Evolutionary conservation across 2,113 vertebrate species (phyloP).

Genomic region (Dicrurus megarhynchus): DNA sequence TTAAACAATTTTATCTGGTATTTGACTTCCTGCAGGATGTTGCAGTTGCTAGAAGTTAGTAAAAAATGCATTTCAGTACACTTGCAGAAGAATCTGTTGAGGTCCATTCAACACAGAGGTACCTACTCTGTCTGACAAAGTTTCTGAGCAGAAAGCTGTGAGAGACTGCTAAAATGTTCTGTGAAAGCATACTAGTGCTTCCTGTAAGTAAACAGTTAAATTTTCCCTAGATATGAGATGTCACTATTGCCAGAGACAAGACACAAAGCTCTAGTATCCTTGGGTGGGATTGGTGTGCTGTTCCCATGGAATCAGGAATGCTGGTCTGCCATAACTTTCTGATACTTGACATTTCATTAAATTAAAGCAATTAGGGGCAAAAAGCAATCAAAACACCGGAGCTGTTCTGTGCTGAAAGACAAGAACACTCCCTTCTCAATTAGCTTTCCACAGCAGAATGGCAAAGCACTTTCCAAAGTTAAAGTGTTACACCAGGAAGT

Average conservation of each 20-base stretch:
- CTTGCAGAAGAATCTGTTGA: background rate
- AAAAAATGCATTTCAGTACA: background rate
- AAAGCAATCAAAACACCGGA: background rate
- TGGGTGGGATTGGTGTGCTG: background rate
- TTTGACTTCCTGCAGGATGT: background rate
- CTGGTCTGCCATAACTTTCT: background rate
- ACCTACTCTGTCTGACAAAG: background rate
- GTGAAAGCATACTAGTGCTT: background rate
- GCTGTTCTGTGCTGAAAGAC: background rate
- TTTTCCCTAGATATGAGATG: background rate
- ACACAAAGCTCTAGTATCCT: background rate
- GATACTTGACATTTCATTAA: background rate
- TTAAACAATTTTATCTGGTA: background rate
- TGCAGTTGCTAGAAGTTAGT: background rate
- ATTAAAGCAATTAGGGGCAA: background rate
- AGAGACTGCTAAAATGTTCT: background rate
- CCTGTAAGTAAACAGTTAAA: background rate
- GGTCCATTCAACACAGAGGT: background rate
- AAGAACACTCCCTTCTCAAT: background rate
- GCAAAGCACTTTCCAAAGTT: background rate
- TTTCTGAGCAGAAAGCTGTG: background rate
- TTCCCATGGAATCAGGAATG: background rate
- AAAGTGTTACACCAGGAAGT: background rate
- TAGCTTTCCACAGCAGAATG: background rate
- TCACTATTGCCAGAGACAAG: background rate